A percentile compares a stretch with the other conserved stretches of the same genome.
These are phyloP conservation scores for Platycheirus albimanus DNA, from an alignment of 2,888 invertebrate genomes.

Conservation along the genomic window DNA sequence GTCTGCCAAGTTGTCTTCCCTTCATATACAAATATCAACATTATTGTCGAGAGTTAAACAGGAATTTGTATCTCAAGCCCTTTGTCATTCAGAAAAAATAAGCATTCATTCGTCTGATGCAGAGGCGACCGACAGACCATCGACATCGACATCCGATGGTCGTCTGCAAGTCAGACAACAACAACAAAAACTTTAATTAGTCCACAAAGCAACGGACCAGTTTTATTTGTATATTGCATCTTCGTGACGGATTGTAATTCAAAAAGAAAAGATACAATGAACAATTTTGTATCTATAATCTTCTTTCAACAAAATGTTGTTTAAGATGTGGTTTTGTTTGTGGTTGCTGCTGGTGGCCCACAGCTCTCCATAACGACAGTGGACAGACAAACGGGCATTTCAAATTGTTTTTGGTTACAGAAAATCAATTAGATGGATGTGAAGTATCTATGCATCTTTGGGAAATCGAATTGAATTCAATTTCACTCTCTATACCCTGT, in stretches of 20 bases:
- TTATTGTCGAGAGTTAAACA: conserved; percentile 8
- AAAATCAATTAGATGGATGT: conserved; percentile 64
- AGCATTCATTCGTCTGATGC: too few species aligned
- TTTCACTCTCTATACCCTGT: neutral
- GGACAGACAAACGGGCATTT: neutral
- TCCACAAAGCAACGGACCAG: conserved; percentile 18
- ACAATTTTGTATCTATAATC: conserved; percentile 59
- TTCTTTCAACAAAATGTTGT: conserved; percentile 39
- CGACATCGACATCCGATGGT: too few species aligned
- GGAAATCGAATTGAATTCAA: conserved; percentile 54
- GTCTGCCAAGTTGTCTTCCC: conserved; percentile 16
- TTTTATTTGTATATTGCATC: conserved; percentile 1
- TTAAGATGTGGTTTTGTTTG: neutral
- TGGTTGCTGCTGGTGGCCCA: too few species aligned
- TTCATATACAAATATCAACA: conserved; percentile 18
- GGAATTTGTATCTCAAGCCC: conserved; percentile 18
- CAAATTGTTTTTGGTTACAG: conserved; percentile 48
- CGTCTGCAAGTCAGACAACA: conserved; percentile 1
- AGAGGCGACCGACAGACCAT: too few species aligned
- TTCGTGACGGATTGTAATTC: conserved; percentile 58
- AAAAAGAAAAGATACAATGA: conserved; percentile 33
- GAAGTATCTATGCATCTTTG: conserved; percentile 35
- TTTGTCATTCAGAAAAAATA: conserved; percentile 10
- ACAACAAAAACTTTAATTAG: conserved; percentile 57
- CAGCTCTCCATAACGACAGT: neutral